Conservation (phyloP, 2,113 vertebrate species). For the Aramus guarauna region DNA sequence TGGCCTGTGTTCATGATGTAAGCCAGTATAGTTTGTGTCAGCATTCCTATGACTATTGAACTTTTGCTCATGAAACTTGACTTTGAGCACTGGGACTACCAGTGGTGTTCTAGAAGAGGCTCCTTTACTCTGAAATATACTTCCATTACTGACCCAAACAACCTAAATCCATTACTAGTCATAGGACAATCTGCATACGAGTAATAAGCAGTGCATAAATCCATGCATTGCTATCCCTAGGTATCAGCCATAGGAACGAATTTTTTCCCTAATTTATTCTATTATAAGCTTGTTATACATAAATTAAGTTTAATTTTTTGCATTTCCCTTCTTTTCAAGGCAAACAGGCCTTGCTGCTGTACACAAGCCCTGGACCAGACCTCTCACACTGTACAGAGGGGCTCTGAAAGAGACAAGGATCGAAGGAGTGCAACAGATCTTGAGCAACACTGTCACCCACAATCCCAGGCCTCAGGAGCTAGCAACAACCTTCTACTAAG, state of each 20-base stretch:
- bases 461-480: too few species aligned
- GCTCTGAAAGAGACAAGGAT: too few species aligned
- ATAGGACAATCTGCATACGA: neutral
- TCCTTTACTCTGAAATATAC: neutral
- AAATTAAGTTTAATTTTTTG: neutral
- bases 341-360: neutral
- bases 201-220: neutral
- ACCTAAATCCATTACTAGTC: neutral
- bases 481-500: too few species aligned
- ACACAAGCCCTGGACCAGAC: neutral
- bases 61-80: neutral
- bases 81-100: neutral
- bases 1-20: neutral
- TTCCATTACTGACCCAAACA: neutral
- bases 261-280: neutral
- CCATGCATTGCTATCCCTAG: neutral
- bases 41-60: neutral
- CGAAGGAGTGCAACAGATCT: too few species aligned
- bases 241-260: neutral
- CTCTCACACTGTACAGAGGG: neutral
- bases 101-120: neutral
- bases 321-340: neutral
- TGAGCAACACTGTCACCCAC: neutral
- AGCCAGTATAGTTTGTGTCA: neutral
- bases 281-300: neutral